These are phyloP conservation scores for Nasonia giraulti DNA, from an alignment of 1,140 invertebrate species.

Conservation along the genomic window DNA sequence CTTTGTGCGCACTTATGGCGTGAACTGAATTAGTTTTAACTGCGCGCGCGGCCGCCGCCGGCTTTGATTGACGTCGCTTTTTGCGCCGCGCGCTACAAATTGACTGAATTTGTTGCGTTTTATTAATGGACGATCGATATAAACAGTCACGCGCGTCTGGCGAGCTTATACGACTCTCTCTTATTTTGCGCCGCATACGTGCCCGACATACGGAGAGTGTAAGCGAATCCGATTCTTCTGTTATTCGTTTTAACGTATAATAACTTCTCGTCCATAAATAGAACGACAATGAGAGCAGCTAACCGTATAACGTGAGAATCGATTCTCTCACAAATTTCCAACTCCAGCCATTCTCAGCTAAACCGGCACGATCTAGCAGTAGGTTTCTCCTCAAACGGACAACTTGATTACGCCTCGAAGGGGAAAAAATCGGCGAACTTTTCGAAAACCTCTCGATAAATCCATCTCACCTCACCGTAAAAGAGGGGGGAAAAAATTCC, in stretches of 20 bases:
- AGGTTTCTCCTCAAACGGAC: not conserved
- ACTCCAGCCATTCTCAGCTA: not conserved
- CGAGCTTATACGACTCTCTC: too few species aligned
- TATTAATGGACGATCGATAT: not conserved
- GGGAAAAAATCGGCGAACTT: not conserved
- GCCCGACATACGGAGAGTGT: too few species aligned
- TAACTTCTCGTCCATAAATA: too few species aligned
- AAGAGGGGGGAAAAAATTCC: not conserved
- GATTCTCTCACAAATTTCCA: too few species aligned
- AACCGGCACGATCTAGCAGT: not conserved
- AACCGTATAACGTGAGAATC: not conserved
- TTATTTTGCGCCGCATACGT: too few species aligned
- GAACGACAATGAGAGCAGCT: too few species aligned
- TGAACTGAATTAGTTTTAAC: conserved; percentile 46
- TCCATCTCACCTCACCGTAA: not conserved
- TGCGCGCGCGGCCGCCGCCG: not conserved
- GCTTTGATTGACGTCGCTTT: conserved; percentile 32
- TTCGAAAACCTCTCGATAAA: conserved; percentile 22
- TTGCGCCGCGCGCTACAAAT: not conserved
- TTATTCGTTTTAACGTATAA: not conserved
- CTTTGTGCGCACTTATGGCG: conserved; percentile 7
- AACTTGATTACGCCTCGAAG: not conserved
- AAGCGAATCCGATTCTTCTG: not conserved
- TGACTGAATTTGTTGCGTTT: conserved; percentile 1
- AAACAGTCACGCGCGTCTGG: conserved; percentile 5